A percentile compares a stretch with the other conserved stretches of the same genome.
Evolutionary conservation across 2,888 invertebrate genomes (phyloP).

Genomic region (Lycia hirtaria): DNA sequence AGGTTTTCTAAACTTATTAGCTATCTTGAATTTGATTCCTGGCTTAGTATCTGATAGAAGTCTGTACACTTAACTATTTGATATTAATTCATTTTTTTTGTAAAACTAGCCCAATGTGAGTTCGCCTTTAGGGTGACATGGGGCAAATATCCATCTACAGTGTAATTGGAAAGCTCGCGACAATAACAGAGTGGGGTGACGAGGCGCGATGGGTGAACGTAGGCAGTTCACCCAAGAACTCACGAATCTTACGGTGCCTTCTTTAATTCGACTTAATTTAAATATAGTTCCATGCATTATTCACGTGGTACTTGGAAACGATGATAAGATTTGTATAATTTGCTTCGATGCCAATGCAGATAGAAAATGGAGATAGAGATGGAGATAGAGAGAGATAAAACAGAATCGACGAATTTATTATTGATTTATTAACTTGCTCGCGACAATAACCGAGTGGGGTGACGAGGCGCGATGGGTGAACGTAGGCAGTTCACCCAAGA

Average conservation of each 20-base stretch:
- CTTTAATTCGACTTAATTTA: slow-evolving; percentile 48
- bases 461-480: slow-evolving; percentile 56
- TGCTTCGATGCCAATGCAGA: no score
- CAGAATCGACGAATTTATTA: no score
- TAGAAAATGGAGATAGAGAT: no score
- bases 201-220: slow-evolving; percentile 52
- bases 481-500: slow-evolving; percentile 46
- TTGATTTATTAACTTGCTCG: no score
- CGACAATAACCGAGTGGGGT: slow-evolving; percentile 67
- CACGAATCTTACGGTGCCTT: slow-evolving; percentile 42
- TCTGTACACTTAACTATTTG: no score
- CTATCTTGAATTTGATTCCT: no score
- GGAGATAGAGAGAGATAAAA: no score
- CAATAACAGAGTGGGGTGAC: slow-evolving; percentile 68
- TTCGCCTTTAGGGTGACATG: slow-evolving; percentile 23
- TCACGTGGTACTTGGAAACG: no score
- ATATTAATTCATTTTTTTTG: no score
- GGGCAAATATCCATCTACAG: slow-evolving; percentile 64
- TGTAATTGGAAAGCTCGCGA: slow-evolving; percentile 74
- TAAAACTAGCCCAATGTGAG: neutral
- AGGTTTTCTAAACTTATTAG: no score
- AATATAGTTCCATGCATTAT: slow-evolving; percentile 42
- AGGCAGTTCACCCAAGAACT: slow-evolving; percentile 45
- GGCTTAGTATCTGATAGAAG: no score
- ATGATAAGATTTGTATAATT: no score